Evolutionary conservation across 2,113 vertebrate genomes (phyloP).

Genomic region (Stegastes partitus): DNA sequence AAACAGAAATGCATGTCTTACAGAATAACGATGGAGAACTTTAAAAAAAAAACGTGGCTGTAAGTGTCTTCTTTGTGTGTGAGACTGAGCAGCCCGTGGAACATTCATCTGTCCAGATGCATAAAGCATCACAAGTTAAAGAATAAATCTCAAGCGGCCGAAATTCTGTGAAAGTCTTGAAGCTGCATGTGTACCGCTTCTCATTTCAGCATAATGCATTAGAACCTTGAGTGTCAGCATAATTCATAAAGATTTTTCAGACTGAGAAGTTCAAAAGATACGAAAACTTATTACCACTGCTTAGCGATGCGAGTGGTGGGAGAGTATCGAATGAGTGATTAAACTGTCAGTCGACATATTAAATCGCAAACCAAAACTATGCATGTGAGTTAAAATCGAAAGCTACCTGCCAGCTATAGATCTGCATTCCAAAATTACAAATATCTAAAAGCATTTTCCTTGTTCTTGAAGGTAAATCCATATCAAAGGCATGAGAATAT

Average conservation of each 20-base stretch:
- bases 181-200: conserved; percentile 19
- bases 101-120: conserved; percentile 50
- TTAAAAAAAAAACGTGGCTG: conserved; percentile 18
- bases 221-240: conserved; percentile 58
- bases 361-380: background rate
- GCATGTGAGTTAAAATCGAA: background rate
- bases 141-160: conserved; percentile 40
- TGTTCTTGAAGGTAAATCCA: too few species aligned
- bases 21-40: conserved; percentile 50
- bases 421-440: background rate
- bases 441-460: too few species aligned
- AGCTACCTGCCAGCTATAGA: conserved; percentile 7
- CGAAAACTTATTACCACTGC: conserved; percentile 25
- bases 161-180: conserved; percentile 53
- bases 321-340: background rate
- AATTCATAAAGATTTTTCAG: conserved; percentile 55
- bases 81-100: conserved; percentile 18
- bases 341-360: background rate
- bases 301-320: background rate
- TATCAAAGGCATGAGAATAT: too few species aligned
- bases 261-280: conserved; percentile 38
- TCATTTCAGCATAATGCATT: conserved; percentile 48
- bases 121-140: conserved; percentile 67
- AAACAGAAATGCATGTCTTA: conserved; percentile 60
- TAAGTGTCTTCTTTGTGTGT: conserved; percentile 30